These are phyloP conservation scores for Budorcas taxicolor DNA, from an alignment of 2,113 vertebrate species.

Conservation along the genomic window DNA sequence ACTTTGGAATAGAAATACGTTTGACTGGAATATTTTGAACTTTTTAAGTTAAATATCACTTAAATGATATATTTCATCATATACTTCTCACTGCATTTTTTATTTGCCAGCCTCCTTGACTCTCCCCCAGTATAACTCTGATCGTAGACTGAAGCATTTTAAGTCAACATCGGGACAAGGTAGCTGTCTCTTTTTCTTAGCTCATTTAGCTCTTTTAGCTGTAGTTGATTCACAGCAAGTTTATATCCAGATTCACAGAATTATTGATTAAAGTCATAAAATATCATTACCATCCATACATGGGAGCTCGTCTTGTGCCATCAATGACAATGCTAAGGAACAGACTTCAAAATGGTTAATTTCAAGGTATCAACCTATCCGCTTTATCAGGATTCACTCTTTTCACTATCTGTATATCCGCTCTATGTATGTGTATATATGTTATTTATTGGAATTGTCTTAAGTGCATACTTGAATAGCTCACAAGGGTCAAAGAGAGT, in stretches of 20 bases:
- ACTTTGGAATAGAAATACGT: conserved; percentile 3
- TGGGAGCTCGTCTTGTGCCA: neutral
- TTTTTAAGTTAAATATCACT: neutral
- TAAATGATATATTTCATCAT: neutral
- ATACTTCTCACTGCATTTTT: neutral
- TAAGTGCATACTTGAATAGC: conserved; percentile 38
- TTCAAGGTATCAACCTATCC: neutral
- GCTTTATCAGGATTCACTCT: neutral
- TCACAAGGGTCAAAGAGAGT: conserved; percentile 76
- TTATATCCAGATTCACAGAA: neutral
- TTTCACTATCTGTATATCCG: neutral
- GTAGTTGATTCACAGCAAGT: neutral
- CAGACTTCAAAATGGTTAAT: conserved; percentile 18
- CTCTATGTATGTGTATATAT: neutral
- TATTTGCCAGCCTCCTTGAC: neutral
- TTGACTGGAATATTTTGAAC: neutral
- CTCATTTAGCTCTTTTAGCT: neutral
- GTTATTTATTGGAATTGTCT: conserved; percentile 64
- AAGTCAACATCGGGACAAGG: neutral
- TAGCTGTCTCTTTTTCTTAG: neutral
- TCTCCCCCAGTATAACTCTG: neutral
- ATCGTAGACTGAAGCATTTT: neutral
- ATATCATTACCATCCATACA: neutral
- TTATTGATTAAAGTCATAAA: neutral
- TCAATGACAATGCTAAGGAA: neutral